phyloP scores from a whole-genome alignment of 2,797 vertebrate species.

The Luscinia megarhynchos region DNA sequence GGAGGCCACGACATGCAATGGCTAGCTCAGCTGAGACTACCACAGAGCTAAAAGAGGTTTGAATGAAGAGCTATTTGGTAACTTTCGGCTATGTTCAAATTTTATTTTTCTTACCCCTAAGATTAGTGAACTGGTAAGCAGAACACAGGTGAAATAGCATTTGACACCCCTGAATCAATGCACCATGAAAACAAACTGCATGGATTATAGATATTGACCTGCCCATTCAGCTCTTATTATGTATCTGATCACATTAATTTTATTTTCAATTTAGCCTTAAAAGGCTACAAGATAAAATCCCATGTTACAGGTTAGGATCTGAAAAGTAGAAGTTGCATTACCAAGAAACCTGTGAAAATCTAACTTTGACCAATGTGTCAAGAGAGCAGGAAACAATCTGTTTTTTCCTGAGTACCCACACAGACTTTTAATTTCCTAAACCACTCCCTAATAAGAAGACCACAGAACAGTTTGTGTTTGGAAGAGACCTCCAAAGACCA shows the following conservation, averaged over 20 bases:
- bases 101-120: background rate
- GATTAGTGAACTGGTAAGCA: background rate
- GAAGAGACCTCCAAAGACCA: background rate
- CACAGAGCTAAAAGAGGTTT: background rate
- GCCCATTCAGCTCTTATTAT: background rate
- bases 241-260: background rate
- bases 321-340: background rate
- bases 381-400: background rate
- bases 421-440: background rate
- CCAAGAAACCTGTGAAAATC: background rate
- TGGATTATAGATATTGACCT: background rate
- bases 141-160: background rate
- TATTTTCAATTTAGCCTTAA: background rate
- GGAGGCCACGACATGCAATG: background rate
- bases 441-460: background rate
- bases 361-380: rapidly evolving
- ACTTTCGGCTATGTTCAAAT: background rate
- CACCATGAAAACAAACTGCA: background rate
- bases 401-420: background rate
- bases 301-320: background rate
- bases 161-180: background rate
- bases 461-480: background rate
- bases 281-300: background rate
- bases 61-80: background rate
- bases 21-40: background rate